A percentile compares a stretch with the other conserved stretches of the same genome.
Conservation (phyloP, 2,797 vertebrate genomes). For the Pelodytes ibericus region DNA sequence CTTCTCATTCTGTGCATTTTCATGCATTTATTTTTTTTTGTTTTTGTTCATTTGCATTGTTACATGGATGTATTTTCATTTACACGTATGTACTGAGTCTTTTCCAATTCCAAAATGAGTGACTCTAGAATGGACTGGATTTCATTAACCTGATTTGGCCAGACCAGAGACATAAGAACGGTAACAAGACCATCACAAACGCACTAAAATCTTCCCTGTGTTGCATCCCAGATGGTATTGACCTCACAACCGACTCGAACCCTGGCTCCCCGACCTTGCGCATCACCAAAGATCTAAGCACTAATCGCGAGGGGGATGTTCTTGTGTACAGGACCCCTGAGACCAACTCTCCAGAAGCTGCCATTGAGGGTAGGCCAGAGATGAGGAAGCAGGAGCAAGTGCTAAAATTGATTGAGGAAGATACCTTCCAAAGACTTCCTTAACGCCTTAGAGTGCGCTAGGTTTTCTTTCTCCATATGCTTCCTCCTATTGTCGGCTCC, state of each 20-base stretch:
- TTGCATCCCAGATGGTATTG: slow-evolving; percentile 99
- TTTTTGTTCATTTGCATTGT: slow-evolving; percentile 2
- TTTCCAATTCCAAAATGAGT: not conserved
- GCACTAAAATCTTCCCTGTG: slow-evolving; percentile 86
- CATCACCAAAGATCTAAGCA: slow-evolving; percentile 84
- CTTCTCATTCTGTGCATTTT: too few relatives aligned
- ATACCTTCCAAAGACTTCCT: slow-evolving; percentile 73
- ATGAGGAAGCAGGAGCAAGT: slow-evolving; percentile 81
- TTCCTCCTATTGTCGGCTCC: slow-evolving; percentile 65
- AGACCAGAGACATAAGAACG: slow-evolving; percentile 34
- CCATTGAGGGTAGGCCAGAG: slow-evolving; percentile 95
- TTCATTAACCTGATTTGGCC: slow-evolving; percentile 2
- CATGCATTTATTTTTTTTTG: slow-evolving; percentile 8
- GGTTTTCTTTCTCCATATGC: slow-evolving; percentile 73
- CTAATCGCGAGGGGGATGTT: slow-evolving; percentile 89
- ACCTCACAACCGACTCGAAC: slow-evolving; percentile 94
- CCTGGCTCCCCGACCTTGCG: slow-evolving; percentile 87
- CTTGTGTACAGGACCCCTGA: slow-evolving; percentile 81
- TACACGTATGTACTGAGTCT: not conserved
- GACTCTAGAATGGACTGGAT: not conserved
- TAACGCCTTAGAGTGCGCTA: slow-evolving; percentile 78
- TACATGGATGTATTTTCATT: not conserved
- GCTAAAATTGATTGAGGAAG: slow-evolving; percentile 80
- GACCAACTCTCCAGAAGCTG: slow-evolving; percentile 88
- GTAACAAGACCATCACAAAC: slow-evolving; percentile 46